Evolutionary conservation across 2,797 vertebrate species (phyloP).

Genomic region (Coluber constrictor): DNA sequence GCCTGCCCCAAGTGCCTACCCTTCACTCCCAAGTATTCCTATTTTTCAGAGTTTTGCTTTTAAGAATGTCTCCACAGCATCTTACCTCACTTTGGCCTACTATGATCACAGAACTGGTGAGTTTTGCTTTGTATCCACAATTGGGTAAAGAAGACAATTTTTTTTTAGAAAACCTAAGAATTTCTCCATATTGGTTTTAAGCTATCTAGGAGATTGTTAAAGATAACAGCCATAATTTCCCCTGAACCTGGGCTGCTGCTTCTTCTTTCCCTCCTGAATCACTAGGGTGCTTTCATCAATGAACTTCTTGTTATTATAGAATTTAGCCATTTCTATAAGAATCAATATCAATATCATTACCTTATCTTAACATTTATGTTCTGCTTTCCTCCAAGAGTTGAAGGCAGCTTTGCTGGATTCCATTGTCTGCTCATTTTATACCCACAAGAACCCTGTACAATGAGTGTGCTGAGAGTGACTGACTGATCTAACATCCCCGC

Average conservation of each 20-base stretch:
- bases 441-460: neutral
- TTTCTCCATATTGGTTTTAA: neutral
- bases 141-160: neutral
- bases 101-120: constrained; percentile 98
- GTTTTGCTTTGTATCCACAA: constrained; percentile 41
- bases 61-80: constrained; percentile 97
- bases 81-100: constrained; percentile 98
- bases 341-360: neutral
- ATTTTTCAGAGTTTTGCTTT: constrained; percentile 96
- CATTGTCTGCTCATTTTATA: neutral
- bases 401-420: neutral
- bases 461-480: neutral
- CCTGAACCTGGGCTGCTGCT: neutral
- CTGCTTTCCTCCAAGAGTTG: neutral
- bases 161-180: neutral
- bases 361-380: neutral
- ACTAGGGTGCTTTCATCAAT: neutral
- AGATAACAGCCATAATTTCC: neutral
- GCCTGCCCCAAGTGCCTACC: constrained; percentile 96
- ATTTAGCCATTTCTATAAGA: neutral
- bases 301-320: neutral
- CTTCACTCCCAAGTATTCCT: constrained; percentile 99
- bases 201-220: neutral
- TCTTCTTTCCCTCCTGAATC: neutral
- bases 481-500: neutral